A percentile compares a stretch with the other conserved stretches of the same genome.
Conservation (phyloP, 2,113 vertebrate species). For the Eudyptes chrysolophus region DNA sequence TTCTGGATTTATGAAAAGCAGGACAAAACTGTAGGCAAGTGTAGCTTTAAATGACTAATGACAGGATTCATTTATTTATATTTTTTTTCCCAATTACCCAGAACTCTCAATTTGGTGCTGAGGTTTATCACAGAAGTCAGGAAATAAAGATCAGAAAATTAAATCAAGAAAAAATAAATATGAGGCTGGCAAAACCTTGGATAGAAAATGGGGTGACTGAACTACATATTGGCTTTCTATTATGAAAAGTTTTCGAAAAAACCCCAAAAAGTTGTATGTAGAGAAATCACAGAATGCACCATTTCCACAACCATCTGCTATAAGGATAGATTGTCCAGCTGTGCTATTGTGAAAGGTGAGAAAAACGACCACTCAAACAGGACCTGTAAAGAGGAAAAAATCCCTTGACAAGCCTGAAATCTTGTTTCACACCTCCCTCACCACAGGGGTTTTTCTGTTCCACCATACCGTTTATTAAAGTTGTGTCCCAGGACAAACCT, state of each 20-base stretch:
- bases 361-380: background rate
- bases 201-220: background rate
- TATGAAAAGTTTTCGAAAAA: background rate
- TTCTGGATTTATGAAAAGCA: background rate
- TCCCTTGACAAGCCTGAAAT: conserved; percentile 3
- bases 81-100: fast-evolving
- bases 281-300: background rate
- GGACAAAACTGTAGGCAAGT: background rate
- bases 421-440: background rate
- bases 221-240: background rate
- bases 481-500: background rate
- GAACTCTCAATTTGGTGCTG: background rate
- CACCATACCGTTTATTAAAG: background rate
- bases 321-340: background rate
- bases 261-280: background rate
- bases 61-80: background rate
- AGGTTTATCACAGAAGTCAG: background rate
- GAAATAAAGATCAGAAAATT: background rate
- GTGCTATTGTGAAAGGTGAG: background rate
- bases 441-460: background rate
- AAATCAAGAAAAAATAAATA: background rate
- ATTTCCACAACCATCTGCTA: background rate
- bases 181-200: background rate
- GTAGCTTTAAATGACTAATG: background rate
- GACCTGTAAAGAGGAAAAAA: background rate